A percentile compares a stretch with the other conserved stretches of the same genome.
Evolutionary conservation across 2,113 vertebrate genomes (phyloP).

Genomic region (Riparia riparia): DNA sequence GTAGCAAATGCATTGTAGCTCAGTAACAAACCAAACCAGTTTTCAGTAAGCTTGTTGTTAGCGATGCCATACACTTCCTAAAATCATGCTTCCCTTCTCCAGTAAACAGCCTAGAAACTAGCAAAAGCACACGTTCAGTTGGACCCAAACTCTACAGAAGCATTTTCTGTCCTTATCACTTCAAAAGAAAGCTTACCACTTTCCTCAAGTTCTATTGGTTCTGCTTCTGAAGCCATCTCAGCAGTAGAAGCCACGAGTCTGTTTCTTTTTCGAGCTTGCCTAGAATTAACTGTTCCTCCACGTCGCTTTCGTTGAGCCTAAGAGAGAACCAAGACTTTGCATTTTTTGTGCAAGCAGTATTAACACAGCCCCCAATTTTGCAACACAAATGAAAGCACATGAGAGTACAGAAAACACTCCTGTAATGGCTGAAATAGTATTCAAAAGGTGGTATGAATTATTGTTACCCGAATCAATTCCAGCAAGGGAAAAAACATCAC

Average conservation of each 20-base stretch:
- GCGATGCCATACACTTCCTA: background rate
- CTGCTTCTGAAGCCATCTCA: conserved; percentile 72
- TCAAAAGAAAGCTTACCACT: conserved; percentile 67
- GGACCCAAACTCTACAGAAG: background rate
- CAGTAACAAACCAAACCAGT: background rate
- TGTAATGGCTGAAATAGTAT: background rate
- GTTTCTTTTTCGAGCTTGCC: conserved; percentile 73
- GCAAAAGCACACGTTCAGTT: background rate
- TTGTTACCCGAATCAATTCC: fast-evolving
- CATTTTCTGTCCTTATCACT: background rate
- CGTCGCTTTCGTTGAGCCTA: conserved; percentile 74
- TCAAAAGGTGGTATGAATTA: too few species aligned
- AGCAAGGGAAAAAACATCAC: background rate
- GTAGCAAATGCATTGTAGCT: background rate
- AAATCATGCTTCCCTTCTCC: background rate
- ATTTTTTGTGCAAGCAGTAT: background rate
- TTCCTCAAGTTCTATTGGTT: conserved; percentile 78
- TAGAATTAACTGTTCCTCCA: conserved; percentile 69
- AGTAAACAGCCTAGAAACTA: background rate
- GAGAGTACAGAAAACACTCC: background rate
- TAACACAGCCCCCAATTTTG: background rate
- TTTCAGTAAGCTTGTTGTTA: background rate
- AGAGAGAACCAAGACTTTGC: background rate
- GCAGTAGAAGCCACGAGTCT: conserved; percentile 55
- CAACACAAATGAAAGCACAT: background rate